These are phyloP conservation scores for Pangasius mekongensis DNA, from an alignment of 2,797 vertebrate genomes.

Conservation along the genomic window DNA sequence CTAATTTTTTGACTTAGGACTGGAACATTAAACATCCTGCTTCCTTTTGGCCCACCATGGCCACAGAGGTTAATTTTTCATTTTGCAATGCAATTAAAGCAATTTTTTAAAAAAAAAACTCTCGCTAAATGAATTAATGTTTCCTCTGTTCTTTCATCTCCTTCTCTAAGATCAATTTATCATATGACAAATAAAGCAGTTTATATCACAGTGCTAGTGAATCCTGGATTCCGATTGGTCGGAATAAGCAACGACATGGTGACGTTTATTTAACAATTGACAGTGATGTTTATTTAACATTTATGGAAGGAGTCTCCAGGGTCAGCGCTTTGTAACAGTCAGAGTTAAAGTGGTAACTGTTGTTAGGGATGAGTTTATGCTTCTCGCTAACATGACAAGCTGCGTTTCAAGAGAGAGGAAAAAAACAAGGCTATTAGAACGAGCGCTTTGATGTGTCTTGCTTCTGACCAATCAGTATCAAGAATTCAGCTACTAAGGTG, in stretches of 20 bases:
- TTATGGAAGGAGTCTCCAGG: neutral
- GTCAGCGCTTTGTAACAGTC: neutral
- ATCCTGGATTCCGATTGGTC: constrained; percentile 8
- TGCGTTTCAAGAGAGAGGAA: no score
- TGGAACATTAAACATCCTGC: no score
- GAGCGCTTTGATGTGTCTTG: neutral
- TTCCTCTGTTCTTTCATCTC: neutral
- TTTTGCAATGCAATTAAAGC: neutral
- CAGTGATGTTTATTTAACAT: neutral
- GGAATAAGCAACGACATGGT: no score
- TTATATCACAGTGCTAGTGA: neutral
- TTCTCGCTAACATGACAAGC: no score
- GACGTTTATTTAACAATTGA: no score
- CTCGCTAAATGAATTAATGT: neutral
- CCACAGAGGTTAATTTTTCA: no score
- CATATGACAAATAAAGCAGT: neutral
- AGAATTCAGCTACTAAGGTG: neutral
- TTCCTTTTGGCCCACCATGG: no score
- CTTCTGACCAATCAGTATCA: neutral
- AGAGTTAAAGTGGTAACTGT: neutral
- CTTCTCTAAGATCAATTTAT: neutral
- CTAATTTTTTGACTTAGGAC: neutral
- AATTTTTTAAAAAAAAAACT: neutral
- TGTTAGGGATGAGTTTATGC: no score
- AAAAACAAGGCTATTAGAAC: no score